Conservation (phyloP, 2,888 invertebrate genomes). For the Glaucopsyche alexis region DNA sequence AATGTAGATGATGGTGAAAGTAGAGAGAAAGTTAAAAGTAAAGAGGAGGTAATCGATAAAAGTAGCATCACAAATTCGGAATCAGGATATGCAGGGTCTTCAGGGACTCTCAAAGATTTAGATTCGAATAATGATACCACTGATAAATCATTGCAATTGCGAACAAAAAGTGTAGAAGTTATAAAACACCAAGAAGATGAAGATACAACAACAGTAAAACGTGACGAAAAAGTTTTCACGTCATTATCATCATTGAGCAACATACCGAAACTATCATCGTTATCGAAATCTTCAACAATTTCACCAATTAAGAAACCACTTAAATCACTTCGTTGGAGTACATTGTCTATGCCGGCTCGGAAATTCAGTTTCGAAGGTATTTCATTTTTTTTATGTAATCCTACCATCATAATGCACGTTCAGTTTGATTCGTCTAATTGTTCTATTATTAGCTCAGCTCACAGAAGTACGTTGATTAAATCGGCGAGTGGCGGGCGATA, state of each 20-base stretch:
- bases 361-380: constrained; percentile 49
- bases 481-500: constrained; percentile 45
- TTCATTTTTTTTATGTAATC: constrained; percentile 17
- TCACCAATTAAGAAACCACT: constrained; percentile 42
- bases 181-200: constrained; percentile 22
- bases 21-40: constrained; percentile 39
- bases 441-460: constrained; percentile 49
- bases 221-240: constrained; percentile 46
- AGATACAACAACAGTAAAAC: constrained; percentile 3
- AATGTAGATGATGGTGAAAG: constrained; percentile 32
- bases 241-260: constrained; percentile 48
- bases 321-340: constrained; percentile 62
- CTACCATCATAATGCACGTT: constrained; percentile 31
- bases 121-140: constrained; percentile 44
- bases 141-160: constrained; percentile 30
- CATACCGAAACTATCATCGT: constrained; percentile 37
- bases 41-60: constrained; percentile 38
- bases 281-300: constrained; percentile 52
- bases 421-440: constrained; percentile 43
- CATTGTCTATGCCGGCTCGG: constrained; percentile 52
- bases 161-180: constrained; percentile 38
- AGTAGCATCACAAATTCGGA: constrained; percentile 56
- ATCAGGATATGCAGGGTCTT: constrained; percentile 58
- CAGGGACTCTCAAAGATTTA: constrained; percentile 47
- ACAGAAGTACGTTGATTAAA: constrained; percentile 44